phyloP scores from a whole-genome alignment of 2,113 vertebrate genomes.

The Rhinoderma darwinii region DNA sequence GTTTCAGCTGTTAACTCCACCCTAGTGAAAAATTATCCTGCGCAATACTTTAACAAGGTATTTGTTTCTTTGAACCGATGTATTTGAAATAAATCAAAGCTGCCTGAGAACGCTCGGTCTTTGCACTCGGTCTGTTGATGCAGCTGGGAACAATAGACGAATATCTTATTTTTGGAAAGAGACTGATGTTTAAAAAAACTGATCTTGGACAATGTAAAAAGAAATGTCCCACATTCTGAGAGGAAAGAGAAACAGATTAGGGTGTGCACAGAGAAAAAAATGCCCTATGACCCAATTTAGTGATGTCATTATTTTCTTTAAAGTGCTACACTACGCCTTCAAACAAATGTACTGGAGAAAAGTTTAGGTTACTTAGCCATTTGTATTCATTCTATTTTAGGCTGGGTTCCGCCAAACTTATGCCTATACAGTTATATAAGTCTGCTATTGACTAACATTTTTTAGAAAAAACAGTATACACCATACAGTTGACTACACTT shows the following conservation, averaged over 20 bases:
- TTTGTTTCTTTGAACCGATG: conserved; percentile 52
- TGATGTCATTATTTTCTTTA: conserved; percentile 20
- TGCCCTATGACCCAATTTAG: conserved; percentile 37
- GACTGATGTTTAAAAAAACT: conserved; percentile 51
- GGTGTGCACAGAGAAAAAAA: conserved; percentile 40
- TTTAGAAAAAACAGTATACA: too few relatives aligned
- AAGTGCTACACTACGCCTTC: not conserved
- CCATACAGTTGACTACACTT: not conserved
- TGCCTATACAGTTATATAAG: not conserved
- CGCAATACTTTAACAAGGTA: conserved; percentile 29
- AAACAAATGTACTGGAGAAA: not conserved
- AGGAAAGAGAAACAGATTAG: conserved; percentile 53
- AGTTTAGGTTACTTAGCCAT: not conserved
- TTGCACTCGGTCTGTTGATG: conserved; percentile 44
- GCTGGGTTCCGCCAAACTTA: not conserved
- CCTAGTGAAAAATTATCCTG: conserved; percentile 50
- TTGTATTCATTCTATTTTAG: not conserved
- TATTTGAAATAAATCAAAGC: conserved; percentile 58
- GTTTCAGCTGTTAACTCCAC: conserved; percentile 38
- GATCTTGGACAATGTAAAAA: conserved; percentile 36
- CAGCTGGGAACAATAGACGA: conserved; percentile 59
- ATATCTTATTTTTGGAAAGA: conserved; percentile 61
- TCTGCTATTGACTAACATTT: not conserved
- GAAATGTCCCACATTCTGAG: conserved; percentile 34
- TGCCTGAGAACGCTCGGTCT: conserved; percentile 45